Base-by-base conservation (phyloP, 1,140 invertebrate species). In the Ips typographus region DNA sequence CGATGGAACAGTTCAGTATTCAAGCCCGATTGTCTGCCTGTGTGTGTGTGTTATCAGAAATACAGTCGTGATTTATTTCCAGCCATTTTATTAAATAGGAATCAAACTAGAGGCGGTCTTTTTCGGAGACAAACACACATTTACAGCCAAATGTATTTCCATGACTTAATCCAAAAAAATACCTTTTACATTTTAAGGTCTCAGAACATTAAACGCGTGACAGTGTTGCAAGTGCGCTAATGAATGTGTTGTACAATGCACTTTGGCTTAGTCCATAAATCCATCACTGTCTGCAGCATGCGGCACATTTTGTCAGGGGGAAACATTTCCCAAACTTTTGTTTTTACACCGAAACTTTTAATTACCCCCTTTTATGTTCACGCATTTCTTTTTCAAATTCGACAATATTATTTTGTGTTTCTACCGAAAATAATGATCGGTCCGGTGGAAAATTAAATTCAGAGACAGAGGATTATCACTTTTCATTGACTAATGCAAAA, bases 41-140 rank as follows among this genome's bases (percentile, higher is more conserved):
- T 66, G 64, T 66, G 64, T 58, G 64, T 66, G 64, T 66, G 64
- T 66, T 66, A 66, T 66, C 64, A 66, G 64, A 66, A 66, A 66
- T 66, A 66, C 38, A 40, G 64, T 58, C 41, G 64, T 66, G 64
- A 66, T 66, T 66, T 66, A 66, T 66, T 66, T 66, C 56, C 64
- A 58, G 53, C 64, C 64, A 66, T 66, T 66, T 66, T 58, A 66
- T 66, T 66, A 66, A 66, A 66, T 66, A 66, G 58, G 64, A 66
- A 66, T 66, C 64, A 44, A 66, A 40, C 42, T 57, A 66, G 51
- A 66, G 37, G 58, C 41, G 64, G 36, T 38, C 47, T 58, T 57
- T 57, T 39, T 39, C 40, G 40, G 41, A 43, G 53, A 66, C 57
- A 58, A 53, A 66, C 57, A 47, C 22, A 37, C 53, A 66, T 66